Evolutionary conservation across 2,113 vertebrate species (phyloP), one percentile per base, ranked within the genome.

Genomic region (Thermophis baileyi): DNA sequence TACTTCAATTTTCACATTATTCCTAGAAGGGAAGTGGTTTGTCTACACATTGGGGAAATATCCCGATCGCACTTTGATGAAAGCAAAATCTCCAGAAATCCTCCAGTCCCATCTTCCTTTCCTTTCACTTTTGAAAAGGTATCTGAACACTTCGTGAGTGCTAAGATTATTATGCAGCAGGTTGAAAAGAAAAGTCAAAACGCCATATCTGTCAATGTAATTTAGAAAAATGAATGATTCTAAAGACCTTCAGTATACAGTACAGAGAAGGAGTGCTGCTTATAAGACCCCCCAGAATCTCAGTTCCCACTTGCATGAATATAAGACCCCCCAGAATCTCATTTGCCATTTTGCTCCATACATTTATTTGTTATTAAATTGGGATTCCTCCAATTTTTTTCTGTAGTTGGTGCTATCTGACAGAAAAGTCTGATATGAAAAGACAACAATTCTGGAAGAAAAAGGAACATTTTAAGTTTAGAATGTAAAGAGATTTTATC

Each of bases 311-410:
- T 95, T 94, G 44, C 44, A 44, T 44, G 44, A 44, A 44, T 93
- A 86, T 90, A 94, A 95, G 91, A 95, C 89, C 93, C 94, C 46
- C 88, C 47, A 85, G 51, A 94, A 94, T 94, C 54, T 96, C 96
- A 96, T 90, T 94, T 69, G 3, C 57, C 0, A 88, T 94, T 95
- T 94, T 94, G 87, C 87, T 94, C 22, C 89, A 93, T 94, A 89
- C 6, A 85, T 49, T 92, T 94, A 40, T 88, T 95, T 95, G 94
- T 94, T 92, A 93, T 87, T 88, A 88, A 94, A 89, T 93, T 92
- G 89, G 89, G 95, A 93, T 88, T 40, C 4, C 50, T 94, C 89
- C 89, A 91, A 90, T 86, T 16, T 93, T 44, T 94, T 95, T 49
- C 27, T 89, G 51, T 94, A 90, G 90, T 93, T n/a, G 91, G 57